These are phyloP conservation scores for Platycheirus albimanus DNA, from an alignment of 2,888 invertebrate genomes.

Conservation along the genomic window DNA sequence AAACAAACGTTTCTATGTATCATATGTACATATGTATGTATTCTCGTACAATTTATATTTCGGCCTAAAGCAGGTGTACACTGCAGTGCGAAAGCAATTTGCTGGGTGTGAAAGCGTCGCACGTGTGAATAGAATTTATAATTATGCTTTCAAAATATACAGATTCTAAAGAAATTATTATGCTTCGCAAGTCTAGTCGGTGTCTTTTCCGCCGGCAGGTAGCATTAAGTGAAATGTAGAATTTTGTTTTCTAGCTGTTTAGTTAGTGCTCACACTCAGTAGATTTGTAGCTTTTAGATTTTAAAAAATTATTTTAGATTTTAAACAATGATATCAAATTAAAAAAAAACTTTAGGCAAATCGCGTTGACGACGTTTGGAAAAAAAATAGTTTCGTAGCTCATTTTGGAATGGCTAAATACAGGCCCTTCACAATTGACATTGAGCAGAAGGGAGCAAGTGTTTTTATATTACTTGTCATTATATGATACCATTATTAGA, in stretches of 20 bases:
- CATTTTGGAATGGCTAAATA: neutral
- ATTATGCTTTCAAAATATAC: slow-evolving; percentile 42
- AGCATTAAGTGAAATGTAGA: slow-evolving; percentile 35
- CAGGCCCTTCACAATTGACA: no score
- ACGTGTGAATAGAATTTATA: slow-evolving; percentile 54
- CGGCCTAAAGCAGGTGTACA: slow-evolving; percentile 46
- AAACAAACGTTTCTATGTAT: no score
- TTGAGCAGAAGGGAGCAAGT: no score
- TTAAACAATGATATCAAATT: slow-evolving; percentile 31
- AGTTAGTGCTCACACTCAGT: neutral
- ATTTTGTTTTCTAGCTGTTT: neutral
- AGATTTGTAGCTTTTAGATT: neutral
- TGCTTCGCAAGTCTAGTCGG: slow-evolving; percentile 21
- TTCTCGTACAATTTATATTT: no score
- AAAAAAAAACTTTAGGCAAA: slow-evolving; percentile 6
- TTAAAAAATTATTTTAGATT: slow-evolving; percentile 14
- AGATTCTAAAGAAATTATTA: slow-evolving; percentile 40
- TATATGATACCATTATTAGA: no score
- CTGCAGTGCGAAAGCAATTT: slow-evolving; percentile 39
- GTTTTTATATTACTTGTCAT: no score
- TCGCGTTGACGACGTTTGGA: neutral
- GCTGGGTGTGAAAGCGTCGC: slow-evolving; percentile 46
- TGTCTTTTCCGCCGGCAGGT: slow-evolving; percentile 27
- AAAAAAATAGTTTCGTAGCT: neutral
- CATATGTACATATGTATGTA: neutral